phyloP scores from a whole-genome alignment of 2,113 vertebrate species.

The Rhipidura dahli region DNA sequence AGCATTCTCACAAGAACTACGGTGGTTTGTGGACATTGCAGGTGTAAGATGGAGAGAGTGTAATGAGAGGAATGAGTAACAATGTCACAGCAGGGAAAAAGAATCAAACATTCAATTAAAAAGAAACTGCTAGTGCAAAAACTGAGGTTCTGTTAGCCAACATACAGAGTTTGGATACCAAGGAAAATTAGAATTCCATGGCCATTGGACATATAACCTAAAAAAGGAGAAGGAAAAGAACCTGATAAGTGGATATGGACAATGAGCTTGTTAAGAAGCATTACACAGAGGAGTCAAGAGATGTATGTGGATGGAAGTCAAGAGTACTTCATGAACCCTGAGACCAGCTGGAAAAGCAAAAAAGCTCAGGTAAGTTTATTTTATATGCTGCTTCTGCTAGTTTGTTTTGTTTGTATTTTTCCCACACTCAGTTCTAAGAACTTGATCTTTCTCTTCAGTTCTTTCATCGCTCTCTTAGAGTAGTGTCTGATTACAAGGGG shows the following conservation, averaged over 20 bases:
- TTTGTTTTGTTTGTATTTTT: neutral
- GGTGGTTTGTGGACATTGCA: neutral
- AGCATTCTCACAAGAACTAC: neutral
- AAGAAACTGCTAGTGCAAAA: neutral
- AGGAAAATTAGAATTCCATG: neutral
- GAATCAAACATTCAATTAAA: neutral
- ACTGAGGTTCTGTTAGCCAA: neutral
- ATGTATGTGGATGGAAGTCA: neutral
- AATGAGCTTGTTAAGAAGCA: neutral
- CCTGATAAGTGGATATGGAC: neutral
- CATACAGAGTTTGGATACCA: neutral
- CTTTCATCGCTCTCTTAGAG: neutral
- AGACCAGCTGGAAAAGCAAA: neutral
- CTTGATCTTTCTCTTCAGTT: neutral
- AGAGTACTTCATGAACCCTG: neutral
- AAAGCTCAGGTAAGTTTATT: slow-evolving; percentile 15
- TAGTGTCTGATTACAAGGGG: neutral
- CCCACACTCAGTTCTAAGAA: neutral
- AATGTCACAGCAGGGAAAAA: neutral
- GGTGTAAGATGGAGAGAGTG: neutral
- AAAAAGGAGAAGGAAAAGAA: neutral
- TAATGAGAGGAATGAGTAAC: neutral
- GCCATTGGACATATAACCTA: neutral
- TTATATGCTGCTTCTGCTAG: neutral
- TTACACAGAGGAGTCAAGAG: neutral